Evolutionary conservation across 2,797 vertebrate species (phyloP), one percentile per base, ranked within the genome.

Genomic region (Protonibea diacanthus): DNA sequence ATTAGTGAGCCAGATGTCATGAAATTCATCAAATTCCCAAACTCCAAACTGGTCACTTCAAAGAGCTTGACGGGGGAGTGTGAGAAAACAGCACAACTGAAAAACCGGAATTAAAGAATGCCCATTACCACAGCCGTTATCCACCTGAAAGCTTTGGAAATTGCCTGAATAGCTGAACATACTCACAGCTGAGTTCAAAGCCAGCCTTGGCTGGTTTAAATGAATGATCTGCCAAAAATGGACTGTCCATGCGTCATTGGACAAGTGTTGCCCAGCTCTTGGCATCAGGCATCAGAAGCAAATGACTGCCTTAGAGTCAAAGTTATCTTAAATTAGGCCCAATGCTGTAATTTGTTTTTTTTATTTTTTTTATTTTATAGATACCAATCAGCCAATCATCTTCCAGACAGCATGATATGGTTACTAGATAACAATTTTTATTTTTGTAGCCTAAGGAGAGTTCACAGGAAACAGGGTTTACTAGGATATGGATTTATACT

Each of bases 401-500:
- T 53, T 57, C 44, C 27, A 47, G 63, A 48, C 64, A 17, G 51
- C 33, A 40, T 56, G n/a, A 27, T 74, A 78, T 61, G 56, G 65
- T 71, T 52, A 65, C 42, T 53, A 17, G 48, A 63, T 71, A 81
- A 76, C 29, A n/a, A n/a, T n/a, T n/a, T n/a, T n/a, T n/a, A 62
- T 62, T 69, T 78, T 66, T 74, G 62, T 84, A 85, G 65, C 67
- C 48, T 70, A 60, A 66, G 74, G 67, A 71, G 53, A 82, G 60
- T 53, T 69, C 53, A 51, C 61, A 66, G 56, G 55, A 66, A 60
- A 65, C 69, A 66, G n/a, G 61, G 55, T 83, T 76, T 76, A 75
- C 42, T 38, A 5, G 21, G 52, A 70, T 76, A 82, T 84, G 58
- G 80, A 83, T 88, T 89, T 73, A 70, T 77, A 80, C 27, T 80